phyloP scores from a whole-genome alignment of 2,113 vertebrate genomes.

The Rhinopomastus cyanomelas region DNA sequence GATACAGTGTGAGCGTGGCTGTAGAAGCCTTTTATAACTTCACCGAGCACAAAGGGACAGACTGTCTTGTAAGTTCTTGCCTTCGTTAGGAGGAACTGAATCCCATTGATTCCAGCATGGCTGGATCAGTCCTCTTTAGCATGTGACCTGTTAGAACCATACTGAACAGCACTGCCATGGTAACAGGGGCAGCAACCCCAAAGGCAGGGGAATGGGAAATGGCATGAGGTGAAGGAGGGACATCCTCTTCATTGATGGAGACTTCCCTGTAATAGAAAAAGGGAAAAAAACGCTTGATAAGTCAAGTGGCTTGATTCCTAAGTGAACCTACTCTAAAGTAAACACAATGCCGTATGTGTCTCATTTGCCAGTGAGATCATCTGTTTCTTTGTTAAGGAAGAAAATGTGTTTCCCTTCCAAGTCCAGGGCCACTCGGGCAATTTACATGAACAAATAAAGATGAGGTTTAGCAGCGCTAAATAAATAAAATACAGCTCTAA shows the following conservation, averaged over 20 bases:
- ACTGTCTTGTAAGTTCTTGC: not conserved
- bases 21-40: not conserved
- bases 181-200: not conserved
- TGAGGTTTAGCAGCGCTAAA: slow-evolving; percentile 59
- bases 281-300: not conserved
- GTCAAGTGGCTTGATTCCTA: slow-evolving; percentile 58
- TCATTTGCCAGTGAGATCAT: slow-evolving; percentile 63
- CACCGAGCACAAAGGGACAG: not conserved
- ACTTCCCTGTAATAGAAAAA: not conserved
- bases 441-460: slow-evolving; percentile 70
- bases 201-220: not conserved
- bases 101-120: not conserved
- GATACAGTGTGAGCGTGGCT: not conserved
- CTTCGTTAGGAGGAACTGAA: slow-evolving; percentile 4
- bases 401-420: slow-evolving; percentile 63
- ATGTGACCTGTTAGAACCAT: not conserved
- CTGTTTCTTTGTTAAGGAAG: slow-evolving; percentile 61
- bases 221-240: not conserved
- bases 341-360: slow-evolving; percentile 44
- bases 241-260: slow-evolving; percentile 6
- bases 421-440: slow-evolving; percentile 48
- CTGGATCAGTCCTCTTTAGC: not conserved
- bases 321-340: slow-evolving; percentile 33
- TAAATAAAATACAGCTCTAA: slow-evolving; percentile 60
- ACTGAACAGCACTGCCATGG: slow-evolving; percentile 5